Conservation (phyloP, 2,113 vertebrate genomes). For the Micromys minutus region DNA sequence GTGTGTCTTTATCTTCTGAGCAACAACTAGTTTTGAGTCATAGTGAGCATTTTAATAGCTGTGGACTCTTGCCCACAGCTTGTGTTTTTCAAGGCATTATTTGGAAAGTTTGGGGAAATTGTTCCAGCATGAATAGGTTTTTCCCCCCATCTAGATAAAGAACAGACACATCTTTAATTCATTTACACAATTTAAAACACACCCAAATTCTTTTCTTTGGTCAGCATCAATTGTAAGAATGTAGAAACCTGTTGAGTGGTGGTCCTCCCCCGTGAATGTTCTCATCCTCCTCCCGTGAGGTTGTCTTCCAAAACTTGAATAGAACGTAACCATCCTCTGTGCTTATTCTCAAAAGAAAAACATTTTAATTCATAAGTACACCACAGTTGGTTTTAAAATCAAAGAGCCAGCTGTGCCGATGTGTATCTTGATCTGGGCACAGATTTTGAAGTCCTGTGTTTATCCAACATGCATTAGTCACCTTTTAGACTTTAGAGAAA, state of each 20-base stretch:
- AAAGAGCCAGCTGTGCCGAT: background rate
- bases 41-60: slow-evolving; percentile 6
- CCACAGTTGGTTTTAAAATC: background rate
- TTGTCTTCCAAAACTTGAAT: background rate
- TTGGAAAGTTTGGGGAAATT: slow-evolving; percentile 32
- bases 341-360: slow-evolving; percentile 9
- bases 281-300: background rate
- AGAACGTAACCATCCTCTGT: background rate
- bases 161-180: slow-evolving; percentile 16
- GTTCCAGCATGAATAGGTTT: background rate
- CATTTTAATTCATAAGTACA: background rate
- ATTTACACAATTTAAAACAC: slow-evolving; percentile 8
- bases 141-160: background rate
- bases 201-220: background rate
- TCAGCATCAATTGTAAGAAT: background rate
- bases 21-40: slow-evolving; percentile 38
- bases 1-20: slow-evolving; percentile 35
- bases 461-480: background rate
- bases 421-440: background rate
- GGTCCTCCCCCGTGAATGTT: background rate
- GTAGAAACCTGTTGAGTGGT: background rate
- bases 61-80: background rate
- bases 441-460: background rate
- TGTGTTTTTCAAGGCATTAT: slow-evolving; percentile 10
- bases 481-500: background rate